Conservation (phyloP, 2,888 invertebrate genomes). For the Pterobdella sp. region DNA sequence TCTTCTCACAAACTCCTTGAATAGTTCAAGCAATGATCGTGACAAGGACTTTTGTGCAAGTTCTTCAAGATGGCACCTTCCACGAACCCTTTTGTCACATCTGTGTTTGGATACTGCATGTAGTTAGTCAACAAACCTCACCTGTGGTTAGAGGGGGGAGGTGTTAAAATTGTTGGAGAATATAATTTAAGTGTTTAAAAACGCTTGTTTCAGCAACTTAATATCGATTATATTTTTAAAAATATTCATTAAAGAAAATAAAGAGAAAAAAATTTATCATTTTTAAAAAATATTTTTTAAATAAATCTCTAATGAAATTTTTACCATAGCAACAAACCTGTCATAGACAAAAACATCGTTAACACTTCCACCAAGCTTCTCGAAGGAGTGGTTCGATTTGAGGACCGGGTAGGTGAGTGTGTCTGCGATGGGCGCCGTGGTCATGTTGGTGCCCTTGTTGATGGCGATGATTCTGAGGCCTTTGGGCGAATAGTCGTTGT, state of each 20-base stretch:
- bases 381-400: neutral
- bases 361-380: neutral
- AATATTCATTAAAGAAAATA: neutral
- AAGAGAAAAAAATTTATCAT: neutral
- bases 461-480: neutral
- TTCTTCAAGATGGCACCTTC: conserved; percentile 16
- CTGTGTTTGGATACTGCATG: conserved; percentile 8
- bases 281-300: neutral
- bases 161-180: neutral
- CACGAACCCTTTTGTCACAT: conserved; percentile 17
- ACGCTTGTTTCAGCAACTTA: too few species aligned
- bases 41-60: conserved; percentile 18
- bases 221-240: too few species aligned
- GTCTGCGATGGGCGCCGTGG: neutral
- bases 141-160: neutral
- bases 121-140: conserved; percentile 25
- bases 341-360: conserved; percentile 14
- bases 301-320: neutral
- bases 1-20: neutral
- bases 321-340: conserved; percentile 2
- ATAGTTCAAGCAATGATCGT: neutral
- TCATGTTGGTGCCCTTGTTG: neutral
- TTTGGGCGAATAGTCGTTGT: neutral
- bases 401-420: conserved; percentile 13
- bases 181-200: neutral